Evolutionary conservation across 2,888 invertebrate genomes (phyloP).

Genomic region (Brenthis hecate): DNA sequence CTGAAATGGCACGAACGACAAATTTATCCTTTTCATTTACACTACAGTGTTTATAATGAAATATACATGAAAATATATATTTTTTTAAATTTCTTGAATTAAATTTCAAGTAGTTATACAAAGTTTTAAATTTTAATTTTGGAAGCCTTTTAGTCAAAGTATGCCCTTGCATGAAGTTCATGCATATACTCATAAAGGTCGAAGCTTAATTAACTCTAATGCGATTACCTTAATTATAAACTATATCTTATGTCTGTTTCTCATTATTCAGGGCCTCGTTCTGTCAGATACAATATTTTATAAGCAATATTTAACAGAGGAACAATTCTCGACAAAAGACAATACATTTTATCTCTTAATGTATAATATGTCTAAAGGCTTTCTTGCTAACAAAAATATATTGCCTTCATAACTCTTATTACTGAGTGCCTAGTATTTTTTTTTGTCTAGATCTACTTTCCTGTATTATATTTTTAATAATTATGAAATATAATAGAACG

Average conservation of each 20-base stretch:
- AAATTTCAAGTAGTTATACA: not conserved
- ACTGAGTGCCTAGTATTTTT: conserved; percentile 4
- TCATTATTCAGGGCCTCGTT: not conserved
- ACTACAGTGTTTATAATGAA: conserved; percentile 1
- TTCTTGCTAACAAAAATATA: conserved; percentile 46
- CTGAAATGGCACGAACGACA: conserved; percentile 2
- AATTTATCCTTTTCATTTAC: conserved; percentile 3
- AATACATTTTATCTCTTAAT: conserved; percentile 46
- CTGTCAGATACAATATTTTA: not conserved
- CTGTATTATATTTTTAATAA: too few species aligned
- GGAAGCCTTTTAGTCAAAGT: conserved; percentile 5
- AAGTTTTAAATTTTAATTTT: conserved; percentile 11
- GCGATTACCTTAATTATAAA: conserved; percentile 29
- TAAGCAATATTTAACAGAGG: conserved; percentile 8
- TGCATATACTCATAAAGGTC: conserved; percentile 25
- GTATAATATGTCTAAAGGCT: conserved; percentile 45
- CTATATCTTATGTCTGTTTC: conserved; percentile 8
- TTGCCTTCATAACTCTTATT: conserved; percentile 29
- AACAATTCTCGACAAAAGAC: conserved; percentile 43
- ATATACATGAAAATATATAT: not conserved
- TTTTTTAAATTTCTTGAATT: not conserved
- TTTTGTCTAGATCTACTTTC: not conserved
- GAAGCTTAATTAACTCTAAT: conserved; percentile 34
- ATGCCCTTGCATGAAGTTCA: conserved; percentile 31
- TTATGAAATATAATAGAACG: too few species aligned